phyloP scores from a whole-genome alignment of 2,888 invertebrate species.

The Gnatocerus cornutus region DNA sequence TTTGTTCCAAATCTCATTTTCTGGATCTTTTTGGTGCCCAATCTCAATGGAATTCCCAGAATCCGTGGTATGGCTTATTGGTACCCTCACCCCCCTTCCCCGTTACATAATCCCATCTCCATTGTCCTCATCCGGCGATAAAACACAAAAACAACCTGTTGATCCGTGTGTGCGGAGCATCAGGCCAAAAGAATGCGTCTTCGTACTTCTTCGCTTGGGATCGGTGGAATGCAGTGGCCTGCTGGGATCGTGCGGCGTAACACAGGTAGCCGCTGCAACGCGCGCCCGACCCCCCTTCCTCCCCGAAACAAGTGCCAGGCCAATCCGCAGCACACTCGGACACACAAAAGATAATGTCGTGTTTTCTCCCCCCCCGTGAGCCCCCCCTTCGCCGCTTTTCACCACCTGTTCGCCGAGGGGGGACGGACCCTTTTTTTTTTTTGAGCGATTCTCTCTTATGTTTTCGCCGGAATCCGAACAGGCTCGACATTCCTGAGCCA shows the following conservation, averaged over 20 bases:
- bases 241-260: conserved; percentile 71
- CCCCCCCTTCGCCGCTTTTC: conserved; percentile 11
- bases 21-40: background rate
- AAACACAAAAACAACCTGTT: conserved; percentile 50
- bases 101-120: conserved; percentile 27
- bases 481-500: conserved; percentile 62
- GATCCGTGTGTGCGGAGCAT: conserved; percentile 35
- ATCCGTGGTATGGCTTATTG: background rate
- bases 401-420: conserved; percentile 25
- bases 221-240: conserved; percentile 74
- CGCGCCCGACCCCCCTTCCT: conserved; percentile 56
- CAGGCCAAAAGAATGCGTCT: conserved; percentile 57
- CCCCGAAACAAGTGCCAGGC: conserved; percentile 19
- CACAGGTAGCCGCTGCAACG: conserved; percentile 66
- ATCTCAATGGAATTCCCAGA: background rate
- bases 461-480: conserved; percentile 49
- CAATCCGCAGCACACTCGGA: conserved; percentile 17
- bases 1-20: too few relatives aligned
- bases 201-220: conserved; percentile 63
- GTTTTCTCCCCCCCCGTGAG: background rate
- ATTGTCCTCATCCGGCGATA: conserved; percentile 36
- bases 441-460: conserved; percentile 33
- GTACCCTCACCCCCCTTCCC: conserved; percentile 11
- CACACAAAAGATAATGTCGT: conserved; percentile 27
- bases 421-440: conserved; percentile 24